phyloP scores from a whole-genome alignment of 2,113 vertebrate genomes.

The Calyptommatus sinebrachiatus region DNA sequence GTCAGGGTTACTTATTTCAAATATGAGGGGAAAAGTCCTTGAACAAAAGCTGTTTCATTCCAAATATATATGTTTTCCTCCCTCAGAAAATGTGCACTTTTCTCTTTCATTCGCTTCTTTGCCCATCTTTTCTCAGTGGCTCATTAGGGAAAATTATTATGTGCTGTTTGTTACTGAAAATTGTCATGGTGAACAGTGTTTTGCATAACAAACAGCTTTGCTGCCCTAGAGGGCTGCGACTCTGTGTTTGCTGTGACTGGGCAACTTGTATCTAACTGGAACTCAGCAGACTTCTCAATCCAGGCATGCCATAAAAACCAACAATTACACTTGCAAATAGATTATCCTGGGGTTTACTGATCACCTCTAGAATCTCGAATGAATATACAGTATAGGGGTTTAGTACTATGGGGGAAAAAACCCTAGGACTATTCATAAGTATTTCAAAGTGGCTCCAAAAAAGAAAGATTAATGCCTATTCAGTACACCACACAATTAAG shows the following conservation, averaged over 20 bases:
- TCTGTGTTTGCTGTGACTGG: not conserved
- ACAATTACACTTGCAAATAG: not conserved
- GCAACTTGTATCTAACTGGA: slow-evolving; percentile 6
- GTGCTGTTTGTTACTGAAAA: not conserved
- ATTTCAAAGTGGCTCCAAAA: not conserved
- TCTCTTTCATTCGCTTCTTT: too few relatives aligned
- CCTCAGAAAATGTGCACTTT: not conserved
- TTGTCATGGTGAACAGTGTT: not conserved
- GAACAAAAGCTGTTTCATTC: not conserved
- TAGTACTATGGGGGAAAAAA: not conserved
- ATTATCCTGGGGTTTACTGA: not conserved
- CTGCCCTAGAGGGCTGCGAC: not conserved
- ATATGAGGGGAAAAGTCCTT: not conserved
- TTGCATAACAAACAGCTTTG: slow-evolving; percentile 16
- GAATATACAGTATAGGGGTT: not conserved
- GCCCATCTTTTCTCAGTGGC: not conserved
- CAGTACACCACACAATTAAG: not conserved
- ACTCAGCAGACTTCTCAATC: slow-evolving; percentile 4
- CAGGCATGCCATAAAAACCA: not conserved
- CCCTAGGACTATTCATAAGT: not conserved
- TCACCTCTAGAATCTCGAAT: not conserved
- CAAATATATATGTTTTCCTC: not conserved
- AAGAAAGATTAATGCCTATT: not conserved
- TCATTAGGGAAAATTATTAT: not conserved
- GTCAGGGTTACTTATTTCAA: rapidly evolving